phyloP scores from a whole-genome alignment of 2,113 vertebrate genomes.

The Chlorodrepanis virens region DNA sequence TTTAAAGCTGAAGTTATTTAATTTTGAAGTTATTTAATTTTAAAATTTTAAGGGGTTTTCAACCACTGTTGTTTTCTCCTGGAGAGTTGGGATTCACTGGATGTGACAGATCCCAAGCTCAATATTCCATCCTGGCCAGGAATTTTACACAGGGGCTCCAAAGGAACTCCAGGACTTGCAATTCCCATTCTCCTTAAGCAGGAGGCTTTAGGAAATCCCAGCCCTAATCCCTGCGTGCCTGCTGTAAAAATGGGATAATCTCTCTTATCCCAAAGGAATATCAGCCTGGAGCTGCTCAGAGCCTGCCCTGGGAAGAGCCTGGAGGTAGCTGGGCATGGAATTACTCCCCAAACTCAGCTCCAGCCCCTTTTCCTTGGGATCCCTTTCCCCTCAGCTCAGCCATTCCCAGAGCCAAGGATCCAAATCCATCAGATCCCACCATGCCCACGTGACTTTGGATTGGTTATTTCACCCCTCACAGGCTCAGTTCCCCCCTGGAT shows the following conservation, averaged over 20 bases:
- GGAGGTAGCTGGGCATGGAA: neutral
- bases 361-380: neutral
- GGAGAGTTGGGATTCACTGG: accelerated
- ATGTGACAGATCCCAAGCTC: accelerated
- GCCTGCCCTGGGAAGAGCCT: accelerated
- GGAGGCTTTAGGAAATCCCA: slow-evolving; percentile 23
- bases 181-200: neutral
- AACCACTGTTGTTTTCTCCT: accelerated
- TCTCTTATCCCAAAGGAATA: neutral
- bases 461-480: neutral
- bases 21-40: neutral
- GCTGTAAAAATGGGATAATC: neutral
- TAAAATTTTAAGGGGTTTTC: neutral
- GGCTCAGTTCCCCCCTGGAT: neutral
- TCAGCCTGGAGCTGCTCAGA: neutral
- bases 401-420: neutral
- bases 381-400: neutral
- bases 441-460: accelerated
- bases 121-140: neutral
- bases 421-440: accelerated
- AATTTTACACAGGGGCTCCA: neutral
- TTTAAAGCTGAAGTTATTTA: neutral
- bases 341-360: accelerated
- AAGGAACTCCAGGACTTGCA: neutral
- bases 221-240: neutral